Conservation (phyloP, 2,113 vertebrate species). For the Mesocricetus auratus region DNA sequence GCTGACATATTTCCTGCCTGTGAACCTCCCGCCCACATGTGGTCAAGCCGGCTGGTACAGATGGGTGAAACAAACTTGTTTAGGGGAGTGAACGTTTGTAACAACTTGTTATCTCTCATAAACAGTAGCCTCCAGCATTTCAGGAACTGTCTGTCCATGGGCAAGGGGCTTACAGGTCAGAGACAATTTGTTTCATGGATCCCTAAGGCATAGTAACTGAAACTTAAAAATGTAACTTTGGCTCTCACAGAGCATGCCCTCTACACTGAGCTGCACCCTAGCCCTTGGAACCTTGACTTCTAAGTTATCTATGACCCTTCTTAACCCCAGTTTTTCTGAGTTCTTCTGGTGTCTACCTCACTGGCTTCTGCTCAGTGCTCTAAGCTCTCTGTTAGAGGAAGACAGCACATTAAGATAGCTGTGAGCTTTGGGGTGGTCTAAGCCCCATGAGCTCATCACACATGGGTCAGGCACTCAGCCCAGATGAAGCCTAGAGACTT, state of each 20-base stretch:
- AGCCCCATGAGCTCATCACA: conserved; percentile 86
- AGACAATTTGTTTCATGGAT: too few species aligned
- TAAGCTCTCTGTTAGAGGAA: background rate
- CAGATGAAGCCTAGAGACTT: background rate
- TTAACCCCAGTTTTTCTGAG: background rate
- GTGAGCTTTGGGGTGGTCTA: background rate
- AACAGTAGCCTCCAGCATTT: too few species aligned
- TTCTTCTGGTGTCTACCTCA: background rate
- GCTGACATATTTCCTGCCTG: too few species aligned
- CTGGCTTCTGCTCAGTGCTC: background rate
- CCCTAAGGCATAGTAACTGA: too few species aligned
- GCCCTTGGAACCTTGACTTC: background rate
- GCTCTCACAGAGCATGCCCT: background rate
- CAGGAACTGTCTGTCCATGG: too few species aligned
- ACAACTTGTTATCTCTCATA: too few species aligned
- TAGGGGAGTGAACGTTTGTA: too few species aligned
- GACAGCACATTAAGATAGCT: background rate
- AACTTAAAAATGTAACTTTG: too few species aligned
- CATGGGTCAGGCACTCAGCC: conserved; percentile 86
- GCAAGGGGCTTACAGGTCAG: too few species aligned
- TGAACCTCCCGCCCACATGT: too few species aligned
- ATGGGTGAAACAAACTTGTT: too few species aligned
- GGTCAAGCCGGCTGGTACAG: too few species aligned
- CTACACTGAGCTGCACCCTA: background rate
- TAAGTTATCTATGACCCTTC: background rate